A percentile compares a stretch with the other conserved stretches of the same genome.
Conservation (phyloP, 1,140 invertebrate genomes). For the Drosophila insularis region DNA sequence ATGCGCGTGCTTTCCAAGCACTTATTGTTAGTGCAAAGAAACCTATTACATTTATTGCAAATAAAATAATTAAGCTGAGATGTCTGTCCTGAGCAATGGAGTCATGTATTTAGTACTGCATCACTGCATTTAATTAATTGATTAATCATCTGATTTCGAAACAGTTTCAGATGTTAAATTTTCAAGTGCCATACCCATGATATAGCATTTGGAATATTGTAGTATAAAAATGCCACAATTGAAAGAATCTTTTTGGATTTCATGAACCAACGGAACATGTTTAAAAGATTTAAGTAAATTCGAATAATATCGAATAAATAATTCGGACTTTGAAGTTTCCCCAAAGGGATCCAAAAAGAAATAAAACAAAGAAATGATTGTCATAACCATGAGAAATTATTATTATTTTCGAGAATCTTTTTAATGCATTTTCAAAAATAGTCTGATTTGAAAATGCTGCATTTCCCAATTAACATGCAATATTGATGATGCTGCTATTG, state of each 20-base stretch:
- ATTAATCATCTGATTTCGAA: neutral
- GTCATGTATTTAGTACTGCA: neutral
- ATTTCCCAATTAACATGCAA: neutral
- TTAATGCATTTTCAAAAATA: neutral
- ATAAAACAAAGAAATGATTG: neutral
- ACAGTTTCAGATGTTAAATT: neutral
- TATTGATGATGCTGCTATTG: neutral
- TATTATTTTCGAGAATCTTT: neutral
- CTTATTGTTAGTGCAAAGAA: too few species aligned
- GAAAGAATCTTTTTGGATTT: neutral
- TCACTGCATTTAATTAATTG: conserved; percentile 1
- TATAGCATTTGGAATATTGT: conserved; percentile 1
- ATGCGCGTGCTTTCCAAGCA: too few species aligned
- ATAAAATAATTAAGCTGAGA: too few species aligned
- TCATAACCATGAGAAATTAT: neutral
- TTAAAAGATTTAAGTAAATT: too few species aligned
- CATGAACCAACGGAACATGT: too few species aligned
- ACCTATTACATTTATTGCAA: too few species aligned
- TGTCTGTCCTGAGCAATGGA: too few species aligned
- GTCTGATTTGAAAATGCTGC: neutral
- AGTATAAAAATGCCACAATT: conserved; percentile 6
- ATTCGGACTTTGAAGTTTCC: too few species aligned
- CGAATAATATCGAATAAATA: too few species aligned
- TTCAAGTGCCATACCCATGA: neutral
- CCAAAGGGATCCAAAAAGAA: neutral